phyloP scores from a whole-genome alignment of 1,140 invertebrate species.

The Drosophila arizonae region DNA sequence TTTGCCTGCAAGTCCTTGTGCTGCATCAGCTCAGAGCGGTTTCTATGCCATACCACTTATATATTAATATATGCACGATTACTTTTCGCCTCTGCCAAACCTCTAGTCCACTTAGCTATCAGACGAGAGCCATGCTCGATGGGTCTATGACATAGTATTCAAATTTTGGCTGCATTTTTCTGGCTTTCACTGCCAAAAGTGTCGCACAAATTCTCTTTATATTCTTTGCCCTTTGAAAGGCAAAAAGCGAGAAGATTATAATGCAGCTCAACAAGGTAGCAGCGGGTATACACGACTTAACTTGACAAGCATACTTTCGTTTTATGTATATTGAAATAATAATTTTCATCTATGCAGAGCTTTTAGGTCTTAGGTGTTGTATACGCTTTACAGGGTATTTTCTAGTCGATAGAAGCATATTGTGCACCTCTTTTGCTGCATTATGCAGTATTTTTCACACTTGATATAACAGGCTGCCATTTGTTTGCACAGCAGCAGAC shows the following conservation, averaged over 20 bases:
- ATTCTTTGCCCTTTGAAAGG: neutral
- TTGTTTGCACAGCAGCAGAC: slow-evolving; percentile 46
- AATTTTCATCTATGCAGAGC: no score
- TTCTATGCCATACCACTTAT: neutral
- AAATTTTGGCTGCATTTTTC: slow-evolving; percentile 44
- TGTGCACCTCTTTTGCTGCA: slow-evolving; percentile 7
- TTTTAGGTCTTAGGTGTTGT: neutral
- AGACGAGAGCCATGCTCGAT: neutral
- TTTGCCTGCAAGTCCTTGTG: neutral
- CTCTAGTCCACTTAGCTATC: neutral
- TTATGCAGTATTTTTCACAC: slow-evolving; percentile 66
- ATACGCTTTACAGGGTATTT: slow-evolving; percentile 7
- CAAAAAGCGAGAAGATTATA: neutral
- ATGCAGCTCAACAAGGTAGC: neutral
- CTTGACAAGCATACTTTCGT: no score
- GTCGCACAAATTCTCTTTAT: slow-evolving; percentile 4
- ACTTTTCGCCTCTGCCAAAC: neutral
- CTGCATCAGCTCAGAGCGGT: no score
- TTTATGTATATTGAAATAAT: no score
- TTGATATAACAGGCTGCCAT: slow-evolving; percentile 67
- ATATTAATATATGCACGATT: slow-evolving; percentile 6
- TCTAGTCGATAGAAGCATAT: neutral
- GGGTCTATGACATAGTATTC: slow-evolving; percentile 26
- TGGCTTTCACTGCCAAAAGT: slow-evolving; percentile 30
- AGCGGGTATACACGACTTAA: no score